phyloP scores from a whole-genome alignment of 2,797 vertebrate genomes.

The Leptoclinus maculatus region DNA sequence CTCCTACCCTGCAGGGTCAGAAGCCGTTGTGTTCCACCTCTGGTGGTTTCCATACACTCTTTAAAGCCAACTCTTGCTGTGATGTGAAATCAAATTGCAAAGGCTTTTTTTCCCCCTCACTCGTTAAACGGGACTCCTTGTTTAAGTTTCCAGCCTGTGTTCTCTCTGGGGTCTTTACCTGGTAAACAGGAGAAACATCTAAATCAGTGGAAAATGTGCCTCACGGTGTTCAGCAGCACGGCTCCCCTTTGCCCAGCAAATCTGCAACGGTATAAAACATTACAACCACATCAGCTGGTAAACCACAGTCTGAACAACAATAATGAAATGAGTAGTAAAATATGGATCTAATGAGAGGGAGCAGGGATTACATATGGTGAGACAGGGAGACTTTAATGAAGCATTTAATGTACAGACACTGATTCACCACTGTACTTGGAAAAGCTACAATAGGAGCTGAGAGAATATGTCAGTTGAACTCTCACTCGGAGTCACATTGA shows the following conservation, averaged over 20 bases:
- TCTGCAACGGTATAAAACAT: conserved; percentile 65
- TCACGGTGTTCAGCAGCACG: conserved; percentile 61
- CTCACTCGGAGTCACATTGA: background rate
- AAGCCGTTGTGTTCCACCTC: conserved; percentile 53
- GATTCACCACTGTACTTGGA: conserved; percentile 7
- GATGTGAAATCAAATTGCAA: conserved; percentile 65
- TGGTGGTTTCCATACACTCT: conserved; percentile 56
- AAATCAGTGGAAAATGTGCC: conserved; percentile 80
- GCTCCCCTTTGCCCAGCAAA: conserved; percentile 43
- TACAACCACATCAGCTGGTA: conserved; percentile 66
- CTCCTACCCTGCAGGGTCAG: conserved; percentile 28
- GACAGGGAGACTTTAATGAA: background rate
- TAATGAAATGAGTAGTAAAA: conserved; percentile 32
- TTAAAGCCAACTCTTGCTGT: conserved; percentile 29
- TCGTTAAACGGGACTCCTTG: conserved; percentile 68
- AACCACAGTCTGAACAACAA: conserved; percentile 59
- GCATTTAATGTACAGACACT: background rate
- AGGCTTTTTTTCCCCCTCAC: conserved; percentile 13
- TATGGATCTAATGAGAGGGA: conserved; percentile 17
- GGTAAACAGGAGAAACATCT: conserved; percentile 78
- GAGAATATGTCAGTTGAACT: conserved; percentile 7
- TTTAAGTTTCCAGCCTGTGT: conserved; percentile 79
- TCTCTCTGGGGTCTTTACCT: conserved; percentile 75
- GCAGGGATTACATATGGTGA: background rate
- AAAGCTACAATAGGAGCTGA: conserved; percentile 8